phyloP scores from a whole-genome alignment of 2,888 invertebrate genomes.

The Caenorhabditis japonica region DNA sequence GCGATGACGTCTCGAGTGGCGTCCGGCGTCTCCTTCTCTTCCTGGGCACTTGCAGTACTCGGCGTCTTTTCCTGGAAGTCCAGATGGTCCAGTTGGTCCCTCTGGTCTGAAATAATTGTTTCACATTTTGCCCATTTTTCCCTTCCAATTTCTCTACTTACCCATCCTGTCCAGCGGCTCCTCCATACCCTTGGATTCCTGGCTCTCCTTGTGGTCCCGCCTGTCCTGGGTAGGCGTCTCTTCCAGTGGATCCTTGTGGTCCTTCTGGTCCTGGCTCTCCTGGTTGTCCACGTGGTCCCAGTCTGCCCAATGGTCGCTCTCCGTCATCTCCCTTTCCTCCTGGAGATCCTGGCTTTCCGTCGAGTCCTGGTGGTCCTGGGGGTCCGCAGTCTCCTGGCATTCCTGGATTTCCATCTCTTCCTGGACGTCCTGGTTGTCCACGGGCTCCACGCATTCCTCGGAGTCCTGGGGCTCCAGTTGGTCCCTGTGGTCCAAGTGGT shows the following conservation, averaged over 20 bases:
- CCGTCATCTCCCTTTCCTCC: constrained; percentile 72
- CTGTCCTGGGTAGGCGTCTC: constrained; percentile 63
- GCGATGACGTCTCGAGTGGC: constrained; percentile 43
- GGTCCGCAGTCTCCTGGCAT: constrained; percentile 68
- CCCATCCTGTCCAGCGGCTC: constrained; percentile 64
- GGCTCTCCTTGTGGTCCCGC: constrained; percentile 67
- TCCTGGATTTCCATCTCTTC: constrained; percentile 68
- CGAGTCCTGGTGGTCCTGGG: constrained; percentile 65
- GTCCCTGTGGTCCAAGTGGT: constrained; percentile 66
- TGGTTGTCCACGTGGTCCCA: constrained; percentile 68
- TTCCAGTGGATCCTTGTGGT: constrained; percentile 56
- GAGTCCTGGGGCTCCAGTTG: constrained; percentile 66
- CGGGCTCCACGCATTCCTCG: constrained; percentile 72
- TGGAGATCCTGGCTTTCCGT: constrained; percentile 68
- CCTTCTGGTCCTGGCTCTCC: constrained; percentile 67
- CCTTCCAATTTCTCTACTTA: constrained; percentile 5
- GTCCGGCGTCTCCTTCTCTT: constrained; percentile 49
- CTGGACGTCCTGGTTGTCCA: constrained; percentile 67
- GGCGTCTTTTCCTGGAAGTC: constrained; percentile 65
- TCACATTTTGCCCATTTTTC: background rate
- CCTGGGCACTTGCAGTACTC: constrained; percentile 69
- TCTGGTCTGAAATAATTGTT: constrained; percentile 51
- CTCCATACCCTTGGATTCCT: constrained; percentile 67
- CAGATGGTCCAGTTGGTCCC: constrained; percentile 59
- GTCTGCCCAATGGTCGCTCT: constrained; percentile 71